Evolutionary conservation across 2,888 invertebrate genomes (phyloP).

Genomic region (Cyrtodaria siliqua): DNA sequence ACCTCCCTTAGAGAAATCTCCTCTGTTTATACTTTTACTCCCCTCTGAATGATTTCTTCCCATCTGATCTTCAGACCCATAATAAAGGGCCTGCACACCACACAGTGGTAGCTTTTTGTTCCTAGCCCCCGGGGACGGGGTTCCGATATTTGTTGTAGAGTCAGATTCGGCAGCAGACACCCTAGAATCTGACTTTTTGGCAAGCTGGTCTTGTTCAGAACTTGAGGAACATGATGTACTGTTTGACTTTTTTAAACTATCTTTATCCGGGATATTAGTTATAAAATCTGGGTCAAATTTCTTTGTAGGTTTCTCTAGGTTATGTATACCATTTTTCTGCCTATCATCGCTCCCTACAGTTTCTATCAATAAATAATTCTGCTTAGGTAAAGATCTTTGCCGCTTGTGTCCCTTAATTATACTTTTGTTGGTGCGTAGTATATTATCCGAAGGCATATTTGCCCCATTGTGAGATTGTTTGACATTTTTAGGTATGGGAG

Average conservation of each 20-base stretch:
- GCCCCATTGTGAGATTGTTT: not conserved
- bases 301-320: too few relatives aligned
- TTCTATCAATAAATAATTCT: slow-evolving; percentile 40
- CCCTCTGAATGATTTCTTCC: not conserved
- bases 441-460: slow-evolving; percentile 1
- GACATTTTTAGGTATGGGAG: not conserved
- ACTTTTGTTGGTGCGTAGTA: slow-evolving; percentile 26
- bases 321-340: too few relatives aligned
- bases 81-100: not conserved
- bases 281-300: too few relatives aligned
- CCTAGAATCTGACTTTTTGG: too few relatives aligned
- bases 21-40: not conserved
- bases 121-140: not conserved
- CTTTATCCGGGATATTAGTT: too few relatives aligned
- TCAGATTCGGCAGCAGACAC: too few relatives aligned
- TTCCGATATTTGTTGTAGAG: too few relatives aligned
- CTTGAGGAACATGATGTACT: too few relatives aligned
- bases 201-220: too few relatives aligned
- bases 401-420: slow-evolving; percentile 42
- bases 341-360: slow-evolving; percentile 11
- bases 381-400: slow-evolving; percentile 61
- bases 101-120: slow-evolving; percentile 1
- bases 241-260: too few relatives aligned
- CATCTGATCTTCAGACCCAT: not conserved
- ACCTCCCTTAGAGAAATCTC: too few relatives aligned